These are phyloP conservation scores for Phocoena sinus DNA, from an alignment of 2,113 vertebrate species.

Conservation along the genomic window DNA sequence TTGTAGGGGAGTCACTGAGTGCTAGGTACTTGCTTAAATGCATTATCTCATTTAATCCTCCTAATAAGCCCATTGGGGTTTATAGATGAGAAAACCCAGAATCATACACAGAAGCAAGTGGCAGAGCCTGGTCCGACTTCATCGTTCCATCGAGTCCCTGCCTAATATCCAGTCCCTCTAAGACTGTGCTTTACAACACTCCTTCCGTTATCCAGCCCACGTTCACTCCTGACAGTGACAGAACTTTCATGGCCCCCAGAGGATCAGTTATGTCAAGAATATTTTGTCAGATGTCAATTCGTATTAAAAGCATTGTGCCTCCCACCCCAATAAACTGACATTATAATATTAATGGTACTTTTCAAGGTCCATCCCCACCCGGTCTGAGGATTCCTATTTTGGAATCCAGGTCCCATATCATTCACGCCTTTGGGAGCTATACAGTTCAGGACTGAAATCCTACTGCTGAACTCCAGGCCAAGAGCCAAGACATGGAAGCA, in stretches of 20 bases:
- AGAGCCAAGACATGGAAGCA: not conserved
- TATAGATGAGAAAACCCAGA: not conserved
- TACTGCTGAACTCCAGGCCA: not conserved
- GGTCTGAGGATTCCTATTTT: not conserved
- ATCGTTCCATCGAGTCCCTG: fast-evolving
- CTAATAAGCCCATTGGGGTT: not conserved
- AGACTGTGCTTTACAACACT: not conserved
- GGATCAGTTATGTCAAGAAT: not conserved
- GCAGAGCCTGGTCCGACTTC: not conserved
- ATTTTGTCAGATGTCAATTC: not conserved
- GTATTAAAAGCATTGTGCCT: not conserved
- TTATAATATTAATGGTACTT: not conserved
- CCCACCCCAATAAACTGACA: not conserved
- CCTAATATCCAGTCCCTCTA: not conserved
- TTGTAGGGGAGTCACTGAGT: not conserved
- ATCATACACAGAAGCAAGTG: not conserved
- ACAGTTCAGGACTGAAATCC: not conserved
- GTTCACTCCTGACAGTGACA: not conserved
- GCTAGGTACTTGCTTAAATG: not conserved
- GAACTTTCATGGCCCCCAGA: not conserved
- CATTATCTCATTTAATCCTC: not conserved
- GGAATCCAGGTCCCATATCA: not conserved
- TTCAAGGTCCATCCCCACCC: not conserved
- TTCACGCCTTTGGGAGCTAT: not conserved
- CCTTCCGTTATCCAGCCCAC: not conserved